Evolutionary conservation across 2,113 vertebrate genomes (phyloP).

Genomic region (Columbina picui): DNA sequence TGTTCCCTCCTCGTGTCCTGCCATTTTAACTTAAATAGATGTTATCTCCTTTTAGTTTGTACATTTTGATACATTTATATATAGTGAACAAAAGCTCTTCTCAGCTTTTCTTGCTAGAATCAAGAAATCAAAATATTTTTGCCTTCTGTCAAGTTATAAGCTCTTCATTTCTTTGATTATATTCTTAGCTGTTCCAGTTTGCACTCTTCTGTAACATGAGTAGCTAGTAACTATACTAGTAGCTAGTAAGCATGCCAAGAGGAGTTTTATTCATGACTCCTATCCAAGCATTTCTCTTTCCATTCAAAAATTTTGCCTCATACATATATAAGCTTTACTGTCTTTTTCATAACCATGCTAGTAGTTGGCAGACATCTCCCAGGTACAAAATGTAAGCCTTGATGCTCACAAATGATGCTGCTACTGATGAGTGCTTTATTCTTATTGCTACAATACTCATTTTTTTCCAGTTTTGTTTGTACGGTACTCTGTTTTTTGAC

Average conservation of each 20-base stretch:
- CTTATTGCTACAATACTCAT: background rate
- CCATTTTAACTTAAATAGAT: background rate
- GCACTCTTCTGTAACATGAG: background rate
- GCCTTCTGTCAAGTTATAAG: background rate
- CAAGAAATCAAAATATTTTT: background rate
- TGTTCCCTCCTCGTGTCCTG: accelerated
- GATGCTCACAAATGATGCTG: accelerated
- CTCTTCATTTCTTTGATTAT: background rate
- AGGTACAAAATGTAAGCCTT: background rate
- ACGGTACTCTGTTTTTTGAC: background rate
- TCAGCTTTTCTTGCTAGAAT: background rate
- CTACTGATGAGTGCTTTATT: background rate
- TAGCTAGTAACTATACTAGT: no score
- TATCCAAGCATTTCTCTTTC: background rate
- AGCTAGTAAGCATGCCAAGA: background rate
- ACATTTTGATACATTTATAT: background rate
- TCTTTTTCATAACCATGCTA: background rate
- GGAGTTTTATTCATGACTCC: background rate
- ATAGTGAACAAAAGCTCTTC: background rate
- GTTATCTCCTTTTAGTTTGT: background rate
- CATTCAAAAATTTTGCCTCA: background rate
- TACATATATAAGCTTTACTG: background rate
- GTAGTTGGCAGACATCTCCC: background rate
- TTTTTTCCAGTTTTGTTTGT: background rate
- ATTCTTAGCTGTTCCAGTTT: background rate